These are phyloP conservation scores for Microcebus murinus DNA, from an alignment of 2,113 vertebrate species.

Conservation along the genomic window DNA sequence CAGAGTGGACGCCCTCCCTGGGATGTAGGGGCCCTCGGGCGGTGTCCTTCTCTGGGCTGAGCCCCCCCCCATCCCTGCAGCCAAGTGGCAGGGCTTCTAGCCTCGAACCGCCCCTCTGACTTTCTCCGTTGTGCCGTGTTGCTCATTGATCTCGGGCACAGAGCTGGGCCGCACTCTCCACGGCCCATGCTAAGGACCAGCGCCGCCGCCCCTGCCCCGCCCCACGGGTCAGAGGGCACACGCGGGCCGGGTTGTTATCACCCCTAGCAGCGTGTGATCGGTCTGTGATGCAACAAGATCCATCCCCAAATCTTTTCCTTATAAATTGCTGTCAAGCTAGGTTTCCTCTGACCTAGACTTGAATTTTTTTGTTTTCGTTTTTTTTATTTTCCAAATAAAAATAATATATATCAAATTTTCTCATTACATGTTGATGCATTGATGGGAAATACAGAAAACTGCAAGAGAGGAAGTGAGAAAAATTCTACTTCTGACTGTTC, in stretches of 20 bases:
- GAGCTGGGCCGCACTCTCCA: not conserved
- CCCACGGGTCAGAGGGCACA: not conserved
- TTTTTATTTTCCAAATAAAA: slow-evolving; percentile 28
- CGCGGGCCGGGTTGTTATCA: fast-evolving
- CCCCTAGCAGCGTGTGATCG: not conserved
- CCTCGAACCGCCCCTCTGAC: too few species aligned
- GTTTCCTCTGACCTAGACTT: not conserved
- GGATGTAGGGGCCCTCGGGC: not conserved
- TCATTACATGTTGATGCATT: not conserved
- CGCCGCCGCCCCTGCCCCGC: fast-evolving
- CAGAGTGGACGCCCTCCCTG: not conserved
- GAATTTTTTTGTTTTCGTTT: not conserved
- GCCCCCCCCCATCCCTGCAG: not conserved
- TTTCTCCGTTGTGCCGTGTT: not conserved
- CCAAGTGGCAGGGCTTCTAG: not conserved
- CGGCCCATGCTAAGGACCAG: fast-evolving
- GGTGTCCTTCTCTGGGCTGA: not conserved
- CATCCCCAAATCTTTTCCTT: not conserved
- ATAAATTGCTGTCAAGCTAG: not conserved
- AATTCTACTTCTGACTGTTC: not conserved
- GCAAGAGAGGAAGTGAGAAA: not conserved
- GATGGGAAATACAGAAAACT: not conserved
- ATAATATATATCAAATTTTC: not conserved
- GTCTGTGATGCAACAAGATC: not conserved
- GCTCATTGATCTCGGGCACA: not conserved